Conservation (phyloP, 2,113 vertebrate species). For the Oriolus oriolus region DNA sequence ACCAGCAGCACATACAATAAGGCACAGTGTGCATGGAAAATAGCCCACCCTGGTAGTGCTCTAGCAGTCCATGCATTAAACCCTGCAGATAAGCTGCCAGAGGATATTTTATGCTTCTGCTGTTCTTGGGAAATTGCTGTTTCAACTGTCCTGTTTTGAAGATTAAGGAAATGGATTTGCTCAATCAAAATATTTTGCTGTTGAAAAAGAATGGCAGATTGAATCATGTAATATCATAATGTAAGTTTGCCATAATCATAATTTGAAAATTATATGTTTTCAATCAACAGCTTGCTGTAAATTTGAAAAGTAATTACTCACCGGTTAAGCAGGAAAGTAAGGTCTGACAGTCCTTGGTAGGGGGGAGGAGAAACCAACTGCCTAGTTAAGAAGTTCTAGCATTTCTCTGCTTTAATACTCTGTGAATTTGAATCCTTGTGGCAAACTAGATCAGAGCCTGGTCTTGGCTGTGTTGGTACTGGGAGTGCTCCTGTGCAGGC, state of each 20-base stretch:
- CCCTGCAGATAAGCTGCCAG: not conserved
- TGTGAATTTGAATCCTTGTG: not conserved
- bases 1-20: not conserved
- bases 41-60: not conserved
- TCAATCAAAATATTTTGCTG: not conserved
- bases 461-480: not conserved
- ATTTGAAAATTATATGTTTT: not conserved
- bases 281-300: not conserved
- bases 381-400: not conserved
- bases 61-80: not conserved
- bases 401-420: not conserved
- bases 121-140: not conserved
- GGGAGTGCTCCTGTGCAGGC: not conserved
- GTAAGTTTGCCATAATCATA: not conserved
- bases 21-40: not conserved
- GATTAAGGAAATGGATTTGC: not conserved
- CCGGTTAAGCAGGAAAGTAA: not conserved
- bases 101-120: not conserved
- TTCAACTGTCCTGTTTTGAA: not conserved
- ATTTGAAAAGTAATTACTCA: not conserved
- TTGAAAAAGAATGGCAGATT: not conserved
- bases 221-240: not conserved
- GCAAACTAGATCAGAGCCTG: not conserved
- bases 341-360: not conserved
- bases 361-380: not conserved